Evolutionary conservation across 1,140 invertebrate species (phyloP).

Genomic region (Hyphantria cunea): DNA sequence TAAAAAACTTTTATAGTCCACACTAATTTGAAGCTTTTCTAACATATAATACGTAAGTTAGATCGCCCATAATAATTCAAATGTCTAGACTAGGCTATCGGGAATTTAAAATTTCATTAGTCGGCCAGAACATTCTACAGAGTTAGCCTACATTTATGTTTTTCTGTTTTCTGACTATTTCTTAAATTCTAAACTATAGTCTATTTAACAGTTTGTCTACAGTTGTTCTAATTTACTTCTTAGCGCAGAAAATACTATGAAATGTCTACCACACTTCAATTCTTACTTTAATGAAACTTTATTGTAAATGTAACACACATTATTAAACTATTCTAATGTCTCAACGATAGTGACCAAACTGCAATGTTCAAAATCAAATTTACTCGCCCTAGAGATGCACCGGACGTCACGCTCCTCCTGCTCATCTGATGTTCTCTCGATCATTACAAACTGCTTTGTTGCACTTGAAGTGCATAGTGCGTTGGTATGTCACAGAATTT

Average conservation of each 20-base stretch:
- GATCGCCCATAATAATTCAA: constrained; percentile 60
- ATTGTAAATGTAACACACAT: constrained; percentile 46
- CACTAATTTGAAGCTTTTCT: constrained; percentile 57
- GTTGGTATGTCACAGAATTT: constrained; percentile 25
- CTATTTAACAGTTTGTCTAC: constrained; percentile 57
- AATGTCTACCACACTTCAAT: constrained; percentile 63
- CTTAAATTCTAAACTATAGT: constrained; percentile 59
- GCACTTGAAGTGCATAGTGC: constrained; percentile 16
- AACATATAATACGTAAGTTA: constrained; percentile 52
- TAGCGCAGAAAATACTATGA: constrained; percentile 46
- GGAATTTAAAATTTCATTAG: constrained; percentile 54
- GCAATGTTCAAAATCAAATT: constrained; percentile 71
- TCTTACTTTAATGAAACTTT: constrained; percentile 50
- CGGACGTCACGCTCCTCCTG: constrained; percentile 63
- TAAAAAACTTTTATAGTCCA: constrained; percentile 34
- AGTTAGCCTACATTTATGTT: constrained; percentile 47
- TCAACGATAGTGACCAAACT: constrained; percentile 67
- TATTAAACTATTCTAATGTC: constrained; percentile 71
- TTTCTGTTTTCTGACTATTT: constrained; percentile 31
- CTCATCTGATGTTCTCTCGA: constrained; percentile 61
- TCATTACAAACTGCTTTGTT: constrained; percentile 50
- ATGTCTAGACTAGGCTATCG: constrained; percentile 62
- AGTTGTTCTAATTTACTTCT: constrained; percentile 46
- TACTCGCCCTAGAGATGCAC: constrained; percentile 76
- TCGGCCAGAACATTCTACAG: constrained; percentile 62